Conservation (phyloP, 2,113 vertebrate genomes). For the Phyllostomus hastatus region DNA sequence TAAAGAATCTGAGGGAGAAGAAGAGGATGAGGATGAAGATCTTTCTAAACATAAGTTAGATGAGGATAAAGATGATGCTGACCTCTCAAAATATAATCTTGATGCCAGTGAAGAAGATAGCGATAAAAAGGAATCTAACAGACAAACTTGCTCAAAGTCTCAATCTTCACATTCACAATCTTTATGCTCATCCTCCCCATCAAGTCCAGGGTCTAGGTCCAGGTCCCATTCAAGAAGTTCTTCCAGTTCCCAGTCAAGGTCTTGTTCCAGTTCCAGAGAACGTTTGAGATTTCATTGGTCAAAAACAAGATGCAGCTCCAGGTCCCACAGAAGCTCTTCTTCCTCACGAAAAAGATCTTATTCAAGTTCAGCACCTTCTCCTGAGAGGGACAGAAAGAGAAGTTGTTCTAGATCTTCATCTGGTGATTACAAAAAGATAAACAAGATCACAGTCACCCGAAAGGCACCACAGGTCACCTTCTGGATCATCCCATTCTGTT, state of each 20-base stretch:
- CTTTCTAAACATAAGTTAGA: constrained; percentile 98
- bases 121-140: constrained; percentile 82
- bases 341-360: constrained; percentile 93
- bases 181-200: constrained; percentile 94
- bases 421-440: constrained; percentile 96
- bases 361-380: constrained; percentile 93
- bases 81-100: constrained; percentile 97
- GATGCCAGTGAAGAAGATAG: constrained; percentile 92
- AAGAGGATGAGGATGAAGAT: constrained; percentile 96
- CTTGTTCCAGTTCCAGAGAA: too few relatives aligned
- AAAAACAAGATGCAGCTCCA: constrained; percentile 93
- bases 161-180: constrained; percentile 92
- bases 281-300: too few relatives aligned
- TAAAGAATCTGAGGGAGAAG: constrained; percentile 92
- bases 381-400: constrained; percentile 93
- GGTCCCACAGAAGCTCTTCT: constrained; percentile 96
- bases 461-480: constrained; percentile 93
- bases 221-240: constrained; percentile 83
- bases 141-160: constrained; percentile 89
- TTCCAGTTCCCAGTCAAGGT: constrained; percentile 81
- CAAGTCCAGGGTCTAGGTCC: constrained; percentile 99
- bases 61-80: constrained; percentile 94
- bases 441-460: constrained; percentile 98
- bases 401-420: constrained; percentile 97
- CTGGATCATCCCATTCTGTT: constrained; percentile 97